Conservation (phyloP, 2,888 invertebrate genomes). For the Lottia gigantea region DNA sequence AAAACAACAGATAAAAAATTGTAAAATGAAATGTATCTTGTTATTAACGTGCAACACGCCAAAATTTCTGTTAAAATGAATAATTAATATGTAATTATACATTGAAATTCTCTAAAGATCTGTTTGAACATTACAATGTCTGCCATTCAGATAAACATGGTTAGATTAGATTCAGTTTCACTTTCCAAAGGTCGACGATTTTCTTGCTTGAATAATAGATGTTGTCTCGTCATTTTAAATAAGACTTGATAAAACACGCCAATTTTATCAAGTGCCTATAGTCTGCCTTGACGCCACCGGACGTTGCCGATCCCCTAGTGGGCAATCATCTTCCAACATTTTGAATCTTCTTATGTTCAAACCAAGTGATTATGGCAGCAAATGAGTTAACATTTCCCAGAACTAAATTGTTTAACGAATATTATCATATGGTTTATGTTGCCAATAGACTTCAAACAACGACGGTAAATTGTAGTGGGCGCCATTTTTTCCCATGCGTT, state of each 20-base stretch:
- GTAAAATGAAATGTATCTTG: no score
- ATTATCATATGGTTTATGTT: constrained; percentile 3
- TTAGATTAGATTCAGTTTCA: background rate
- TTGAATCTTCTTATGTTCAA: background rate
- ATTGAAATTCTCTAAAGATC: no score
- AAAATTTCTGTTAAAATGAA: no score
- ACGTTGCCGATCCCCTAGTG: background rate
- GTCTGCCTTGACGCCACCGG: background rate
- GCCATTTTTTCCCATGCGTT: constrained; percentile 9
- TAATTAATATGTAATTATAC: no score
- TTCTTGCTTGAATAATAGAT: constrained; percentile 11
- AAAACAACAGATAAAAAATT: no score
- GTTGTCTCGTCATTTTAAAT: constrained; percentile 1
- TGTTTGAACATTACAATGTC: no score
- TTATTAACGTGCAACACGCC: no score
- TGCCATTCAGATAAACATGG: no score
- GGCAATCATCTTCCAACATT: constrained; percentile 7
- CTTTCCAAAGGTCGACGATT: background rate
- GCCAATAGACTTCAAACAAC: background rate
- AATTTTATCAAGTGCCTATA: constrained; percentile 3
- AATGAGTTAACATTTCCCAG: constrained; percentile 6
- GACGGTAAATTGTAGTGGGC: background rate
- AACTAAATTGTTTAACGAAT: constrained; percentile 5
- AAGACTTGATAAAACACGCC: constrained; percentile 2
- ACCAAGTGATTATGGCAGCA: background rate